Evolutionary conservation across 2,888 invertebrate species (phyloP).

Genomic region (Nasonovia ribisnigri): DNA sequence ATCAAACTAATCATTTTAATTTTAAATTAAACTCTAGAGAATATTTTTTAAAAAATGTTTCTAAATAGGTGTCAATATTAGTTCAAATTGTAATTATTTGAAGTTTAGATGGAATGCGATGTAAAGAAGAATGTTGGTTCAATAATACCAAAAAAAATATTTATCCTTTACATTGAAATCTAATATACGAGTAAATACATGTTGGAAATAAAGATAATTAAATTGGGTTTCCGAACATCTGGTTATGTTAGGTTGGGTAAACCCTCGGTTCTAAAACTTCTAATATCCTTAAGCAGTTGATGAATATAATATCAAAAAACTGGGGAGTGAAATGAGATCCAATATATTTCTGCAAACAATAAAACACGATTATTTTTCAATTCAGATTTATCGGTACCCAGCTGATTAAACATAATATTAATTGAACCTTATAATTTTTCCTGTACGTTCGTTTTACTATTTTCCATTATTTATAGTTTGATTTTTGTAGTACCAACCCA

Average conservation of each 20-base stretch:
- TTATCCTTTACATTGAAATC: neutral
- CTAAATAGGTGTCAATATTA: neutral
- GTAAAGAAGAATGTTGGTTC: neutral
- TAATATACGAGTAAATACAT: neutral
- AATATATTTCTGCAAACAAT: neutral
- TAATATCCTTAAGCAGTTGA: too few relatives aligned
- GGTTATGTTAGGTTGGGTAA: too few relatives aligned
- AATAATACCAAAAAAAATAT: neutral
- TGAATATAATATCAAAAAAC: neutral
- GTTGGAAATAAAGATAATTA: neutral
- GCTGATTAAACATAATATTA: neutral
- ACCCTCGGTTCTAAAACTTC: neutral
- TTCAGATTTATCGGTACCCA: neutral
- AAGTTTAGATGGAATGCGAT: neutral
- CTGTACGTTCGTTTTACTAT: neutral
- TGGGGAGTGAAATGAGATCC: neutral
- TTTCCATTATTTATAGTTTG: neutral
- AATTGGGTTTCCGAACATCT: too few relatives aligned
- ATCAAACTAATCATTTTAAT: too few relatives aligned
- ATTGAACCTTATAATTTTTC: neutral
- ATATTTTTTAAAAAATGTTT: neutral
- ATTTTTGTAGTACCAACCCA: neutral
- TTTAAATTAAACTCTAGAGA: too few relatives aligned
- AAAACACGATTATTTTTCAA: neutral
- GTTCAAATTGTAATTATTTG: neutral